Percentiles rank a stretch among this genome's conserved stretches.
Evolutionary conservation across 1,140 invertebrate genomes (phyloP).

Genomic region (Sipha flava): DNA sequence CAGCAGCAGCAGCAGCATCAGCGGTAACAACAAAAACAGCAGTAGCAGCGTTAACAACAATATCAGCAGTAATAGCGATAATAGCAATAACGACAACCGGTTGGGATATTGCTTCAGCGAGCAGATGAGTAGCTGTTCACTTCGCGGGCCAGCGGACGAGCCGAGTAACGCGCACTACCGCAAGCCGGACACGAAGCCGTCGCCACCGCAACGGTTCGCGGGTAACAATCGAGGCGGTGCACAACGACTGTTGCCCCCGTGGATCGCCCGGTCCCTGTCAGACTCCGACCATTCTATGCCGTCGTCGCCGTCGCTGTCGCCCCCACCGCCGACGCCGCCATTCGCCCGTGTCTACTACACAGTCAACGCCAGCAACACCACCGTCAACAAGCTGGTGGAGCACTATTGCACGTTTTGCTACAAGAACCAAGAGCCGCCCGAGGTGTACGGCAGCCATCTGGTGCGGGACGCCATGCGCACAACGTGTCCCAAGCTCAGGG

Average conservation of each 20-base stretch:
- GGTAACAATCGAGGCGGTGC: no score
- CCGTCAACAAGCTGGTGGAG: constrained; percentile 7
- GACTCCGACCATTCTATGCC: not conserved
- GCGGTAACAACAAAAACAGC: not conserved
- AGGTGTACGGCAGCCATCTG: constrained; percentile 15
- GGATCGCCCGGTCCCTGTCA: not conserved
- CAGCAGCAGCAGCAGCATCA: no score
- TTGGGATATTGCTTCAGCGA: not conserved
- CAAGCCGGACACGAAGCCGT: not conserved
- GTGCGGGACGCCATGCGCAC: constrained; percentile 1
- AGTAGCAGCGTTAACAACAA: not conserved
- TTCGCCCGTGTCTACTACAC: not conserved
- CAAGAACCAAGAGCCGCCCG: constrained; percentile 20
- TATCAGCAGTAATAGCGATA: not conserved
- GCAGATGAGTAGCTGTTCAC: not conserved
- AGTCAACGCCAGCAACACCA: not conserved
- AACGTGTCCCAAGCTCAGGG: constrained; percentile 10
- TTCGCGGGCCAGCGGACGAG: not conserved
- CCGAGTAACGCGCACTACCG: no score
- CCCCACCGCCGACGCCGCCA: not conserved
- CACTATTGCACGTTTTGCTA: constrained; percentile 23
- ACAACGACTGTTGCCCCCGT: not conserved
- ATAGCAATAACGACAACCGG: not conserved
- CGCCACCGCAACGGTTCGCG: not conserved
- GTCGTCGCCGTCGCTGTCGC: not conserved